Base-by-base conservation (phyloP, 2,888 invertebrate species). In the Lasioglossum lativentre region DNA sequence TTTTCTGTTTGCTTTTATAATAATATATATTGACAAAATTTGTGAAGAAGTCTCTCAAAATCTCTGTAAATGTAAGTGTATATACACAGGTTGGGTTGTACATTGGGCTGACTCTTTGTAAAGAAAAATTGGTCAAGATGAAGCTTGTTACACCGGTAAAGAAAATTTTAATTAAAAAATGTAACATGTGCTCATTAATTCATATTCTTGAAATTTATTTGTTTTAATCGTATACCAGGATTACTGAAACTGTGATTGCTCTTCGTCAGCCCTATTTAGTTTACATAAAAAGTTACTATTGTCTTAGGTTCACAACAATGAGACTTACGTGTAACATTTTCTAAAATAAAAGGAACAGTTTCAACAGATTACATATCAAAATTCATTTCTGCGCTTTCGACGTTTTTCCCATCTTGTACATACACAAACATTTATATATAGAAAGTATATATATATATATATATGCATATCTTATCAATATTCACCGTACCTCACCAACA, bases 401-500 rank as follows among this genome's bases (percentile, higher is more conserved):
- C 40, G n/a, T n/a, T 40, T 40, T 40, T n/a, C 40, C 40, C 70
- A 70, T n/a, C n/a, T 14, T 70, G 70, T 70, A 40, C 45, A 72
- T 42, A 72, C 72, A 72, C 45, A 12, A 19, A 72, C 45, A 72
- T 89, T 86, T 89, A 88, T 89, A 90, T 89, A 89, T 90, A 42
- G 63, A 78, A 76, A 80, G 73, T 87, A 71, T 73, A 83, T 85
- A 14, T 56, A 59, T 89, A 86, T 83, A 82, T 63, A 66, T 88
- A 86, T 85, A 82, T 77, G 77, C 63, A 89, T 89, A 87, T 86
- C 86, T 81, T 86, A 86, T 78, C 83, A 70, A 86, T 90, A 89
- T 75, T 88, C 88, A 85, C 87, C 89, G 75, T 89, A 89, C 83
- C 87, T 87, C 83, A 88, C 87, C 88, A 91, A 92, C 91, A 92